phyloP scores from a whole-genome alignment of 2,113 vertebrate species.

The Cyprinodon tularosa region DNA sequence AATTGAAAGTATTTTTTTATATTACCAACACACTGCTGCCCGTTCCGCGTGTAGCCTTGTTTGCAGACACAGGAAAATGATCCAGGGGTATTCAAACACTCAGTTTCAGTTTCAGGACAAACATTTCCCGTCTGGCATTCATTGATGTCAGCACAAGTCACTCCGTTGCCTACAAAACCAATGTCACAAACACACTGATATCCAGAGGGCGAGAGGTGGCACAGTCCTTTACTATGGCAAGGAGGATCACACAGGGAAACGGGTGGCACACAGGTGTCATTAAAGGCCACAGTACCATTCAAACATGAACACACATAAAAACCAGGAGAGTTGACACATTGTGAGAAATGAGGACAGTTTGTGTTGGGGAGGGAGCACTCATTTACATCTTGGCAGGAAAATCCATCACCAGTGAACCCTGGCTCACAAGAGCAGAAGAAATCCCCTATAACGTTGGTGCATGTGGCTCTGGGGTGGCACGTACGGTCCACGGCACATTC shows the following conservation, averaged over 20 bases:
- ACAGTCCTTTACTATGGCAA: slow-evolving; percentile 78
- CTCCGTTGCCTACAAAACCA: slow-evolving; percentile 77
- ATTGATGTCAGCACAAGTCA: slow-evolving; percentile 78
- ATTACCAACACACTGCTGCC: slow-evolving; percentile 75
- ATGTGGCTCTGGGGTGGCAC: slow-evolving; percentile 73
- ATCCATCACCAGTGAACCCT: slow-evolving; percentile 81
- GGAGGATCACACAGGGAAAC: slow-evolving; percentile 69
- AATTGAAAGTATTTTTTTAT: slow-evolving; percentile 21
- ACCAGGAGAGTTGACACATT: slow-evolving; percentile 82
- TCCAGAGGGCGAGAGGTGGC: slow-evolving; percentile 73
- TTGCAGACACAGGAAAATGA: slow-evolving; percentile 81
- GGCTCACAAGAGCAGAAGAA: slow-evolving; percentile 76
- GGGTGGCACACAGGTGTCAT: slow-evolving; percentile 73
- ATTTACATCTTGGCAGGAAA: slow-evolving; percentile 76
- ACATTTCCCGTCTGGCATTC: slow-evolving; percentile 76
- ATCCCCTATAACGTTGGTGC: slow-evolving; percentile 75
- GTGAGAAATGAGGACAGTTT: slow-evolving; percentile 70
- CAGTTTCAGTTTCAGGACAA: slow-evolving; percentile 76
- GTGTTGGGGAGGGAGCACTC: slow-evolving; percentile 74
- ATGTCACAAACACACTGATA: slow-evolving; percentile 83
- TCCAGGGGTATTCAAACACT: slow-evolving; percentile 79
- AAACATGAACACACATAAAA: slow-evolving; percentile 82
- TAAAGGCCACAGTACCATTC: slow-evolving; percentile 77
- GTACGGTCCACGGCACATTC: slow-evolving; percentile 68
- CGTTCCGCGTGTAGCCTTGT: slow-evolving; percentile 71